Evolutionary conservation across 2,888 invertebrate genomes (phyloP).

Genomic region (Malacosoma neustria): DNA sequence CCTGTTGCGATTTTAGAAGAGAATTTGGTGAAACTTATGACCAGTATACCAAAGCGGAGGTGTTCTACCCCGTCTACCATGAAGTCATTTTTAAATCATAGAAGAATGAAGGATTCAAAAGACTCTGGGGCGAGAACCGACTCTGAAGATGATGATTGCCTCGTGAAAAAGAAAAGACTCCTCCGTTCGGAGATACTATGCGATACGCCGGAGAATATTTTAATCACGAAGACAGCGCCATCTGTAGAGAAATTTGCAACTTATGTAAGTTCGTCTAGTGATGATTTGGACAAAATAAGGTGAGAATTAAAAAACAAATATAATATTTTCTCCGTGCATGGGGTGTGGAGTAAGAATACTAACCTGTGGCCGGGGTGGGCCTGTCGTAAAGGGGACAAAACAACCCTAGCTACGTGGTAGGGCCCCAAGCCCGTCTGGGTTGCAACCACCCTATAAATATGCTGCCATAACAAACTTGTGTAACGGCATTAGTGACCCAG

Average conservation of each 20-base stretch:
- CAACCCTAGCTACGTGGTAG: too few relatives aligned
- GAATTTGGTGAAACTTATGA: slow-evolving; percentile 33
- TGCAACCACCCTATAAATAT: too few relatives aligned
- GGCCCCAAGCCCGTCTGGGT: too few relatives aligned
- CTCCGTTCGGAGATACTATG: slow-evolving; percentile 34
- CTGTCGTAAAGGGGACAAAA: too few relatives aligned
- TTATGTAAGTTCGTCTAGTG: slow-evolving; percentile 43
- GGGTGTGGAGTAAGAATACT: too few relatives aligned
- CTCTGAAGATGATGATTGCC: slow-evolving; percentile 46
- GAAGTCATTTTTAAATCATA: slow-evolving; percentile 22
- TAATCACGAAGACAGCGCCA: slow-evolving; percentile 60
- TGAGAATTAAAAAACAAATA: too few relatives aligned
- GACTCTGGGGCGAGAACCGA: slow-evolving; percentile 48
- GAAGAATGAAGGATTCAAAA: slow-evolving; percentile 33
- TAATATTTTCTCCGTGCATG: too few relatives aligned
- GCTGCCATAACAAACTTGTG: too few relatives aligned
- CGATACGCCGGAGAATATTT: slow-evolving; percentile 44
- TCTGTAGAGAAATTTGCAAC: slow-evolving; percentile 44
- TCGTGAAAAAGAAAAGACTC: slow-evolving; percentile 15
- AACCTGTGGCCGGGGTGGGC: too few relatives aligned
- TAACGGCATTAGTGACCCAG: too few relatives aligned
- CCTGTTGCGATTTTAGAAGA: slow-evolving; percentile 30
- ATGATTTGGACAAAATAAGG: slow-evolving; percentile 8
- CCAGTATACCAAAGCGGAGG: slow-evolving; percentile 39
- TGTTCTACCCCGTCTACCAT: slow-evolving; percentile 45